phyloP scores from a whole-genome alignment of 2,888 invertebrate species.

The Noctua fimbriata region DNA sequence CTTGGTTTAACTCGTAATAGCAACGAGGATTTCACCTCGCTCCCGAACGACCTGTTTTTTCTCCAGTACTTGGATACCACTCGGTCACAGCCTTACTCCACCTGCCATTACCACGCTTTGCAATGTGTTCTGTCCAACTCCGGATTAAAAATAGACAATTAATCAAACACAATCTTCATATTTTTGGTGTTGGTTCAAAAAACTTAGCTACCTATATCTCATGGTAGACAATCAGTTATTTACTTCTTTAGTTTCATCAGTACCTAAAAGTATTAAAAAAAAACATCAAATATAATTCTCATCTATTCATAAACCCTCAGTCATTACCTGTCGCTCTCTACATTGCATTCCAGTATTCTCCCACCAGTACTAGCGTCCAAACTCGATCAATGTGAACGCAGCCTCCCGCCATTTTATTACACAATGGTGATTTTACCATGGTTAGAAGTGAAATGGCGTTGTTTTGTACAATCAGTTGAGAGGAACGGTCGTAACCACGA shows the following conservation, averaged over 20 bases:
- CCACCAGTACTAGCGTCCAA: background rate
- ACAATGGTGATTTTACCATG: conserved; percentile 36
- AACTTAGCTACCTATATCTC: background rate
- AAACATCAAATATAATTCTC: background rate
- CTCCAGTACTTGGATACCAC: background rate
- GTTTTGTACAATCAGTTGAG: conserved; percentile 46
- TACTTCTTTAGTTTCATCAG: background rate
- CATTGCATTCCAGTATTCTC: background rate
- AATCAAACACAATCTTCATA: background rate
- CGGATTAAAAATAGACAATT: background rate
- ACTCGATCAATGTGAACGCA: conserved; percentile 12
- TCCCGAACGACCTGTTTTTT: too few relatives aligned
- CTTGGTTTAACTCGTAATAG: background rate
- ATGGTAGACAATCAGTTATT: background rate
- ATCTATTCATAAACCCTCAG: background rate
- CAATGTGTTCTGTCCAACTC: background rate
- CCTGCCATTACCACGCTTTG: too few relatives aligned
- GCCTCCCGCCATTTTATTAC: conserved; percentile 33
- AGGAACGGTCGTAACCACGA: conserved; percentile 49
- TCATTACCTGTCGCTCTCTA: background rate
- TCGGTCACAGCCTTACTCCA: background rate
- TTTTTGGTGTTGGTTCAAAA: background rate
- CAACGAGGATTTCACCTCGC: background rate
- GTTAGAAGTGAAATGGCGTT: conserved; percentile 44
- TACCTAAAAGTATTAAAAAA: background rate